Conservation (phyloP, 2,888 invertebrate species). For the Sepioteuthis lessoniana region DNA sequence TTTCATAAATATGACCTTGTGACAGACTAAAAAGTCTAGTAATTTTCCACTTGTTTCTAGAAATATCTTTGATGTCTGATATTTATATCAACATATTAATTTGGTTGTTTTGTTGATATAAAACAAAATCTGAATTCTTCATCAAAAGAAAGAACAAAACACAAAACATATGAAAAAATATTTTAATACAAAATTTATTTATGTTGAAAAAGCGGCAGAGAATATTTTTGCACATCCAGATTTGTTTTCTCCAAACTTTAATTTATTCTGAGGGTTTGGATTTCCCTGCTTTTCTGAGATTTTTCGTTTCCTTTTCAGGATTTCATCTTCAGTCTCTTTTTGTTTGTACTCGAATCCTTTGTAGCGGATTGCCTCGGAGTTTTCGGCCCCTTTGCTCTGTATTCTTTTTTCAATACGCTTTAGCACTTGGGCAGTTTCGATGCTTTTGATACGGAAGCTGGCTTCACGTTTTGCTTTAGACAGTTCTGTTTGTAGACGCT, state of each 20-base stretch:
- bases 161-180: not conserved
- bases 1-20: too few relatives aligned
- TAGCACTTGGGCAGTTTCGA: constrained; percentile 80
- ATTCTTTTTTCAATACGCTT: constrained; percentile 52
- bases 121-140: too few relatives aligned
- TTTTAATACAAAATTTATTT: not conserved
- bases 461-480: constrained; percentile 90
- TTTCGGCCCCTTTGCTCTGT: constrained; percentile 54
- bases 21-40: too few relatives aligned
- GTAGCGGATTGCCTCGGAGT: constrained; percentile 47
- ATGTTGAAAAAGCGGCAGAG: constrained; percentile 37
- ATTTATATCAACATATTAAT: too few relatives aligned
- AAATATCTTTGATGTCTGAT: too few relatives aligned
- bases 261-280: not conserved
- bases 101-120: too few relatives aligned
- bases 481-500: constrained; percentile 89
- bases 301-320: constrained; percentile 57
- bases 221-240: constrained; percentile 39
- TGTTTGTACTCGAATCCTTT: constrained; percentile 58
- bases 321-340: constrained; percentile 67
- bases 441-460: constrained; percentile 84
- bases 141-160: not conserved
- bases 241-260: constrained; percentile 37
- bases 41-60: too few relatives aligned
- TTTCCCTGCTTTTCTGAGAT: constrained; percentile 25